Evolutionary conservation across 1,140 invertebrate genomes (phyloP).

Genomic region (Papilio polyxenes): DNA sequence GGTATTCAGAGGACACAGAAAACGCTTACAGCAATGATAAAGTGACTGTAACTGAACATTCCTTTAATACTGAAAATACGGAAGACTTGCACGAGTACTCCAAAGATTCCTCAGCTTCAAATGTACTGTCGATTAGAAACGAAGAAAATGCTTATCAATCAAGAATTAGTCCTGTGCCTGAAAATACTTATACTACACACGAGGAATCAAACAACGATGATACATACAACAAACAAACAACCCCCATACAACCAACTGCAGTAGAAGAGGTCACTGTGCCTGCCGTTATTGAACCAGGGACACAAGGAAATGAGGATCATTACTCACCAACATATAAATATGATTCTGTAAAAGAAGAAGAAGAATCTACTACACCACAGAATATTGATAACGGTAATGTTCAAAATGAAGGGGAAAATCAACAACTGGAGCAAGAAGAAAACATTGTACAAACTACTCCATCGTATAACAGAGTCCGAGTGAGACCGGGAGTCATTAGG

Average conservation of each 20-base stretch:
- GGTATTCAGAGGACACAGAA: slow-evolving; percentile 62
- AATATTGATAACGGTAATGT: slow-evolving; percentile 54
- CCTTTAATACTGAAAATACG: slow-evolving; percentile 45
- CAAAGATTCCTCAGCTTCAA: slow-evolving; percentile 53
- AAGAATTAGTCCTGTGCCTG: slow-evolving; percentile 55
- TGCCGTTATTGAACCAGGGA: slow-evolving; percentile 48
- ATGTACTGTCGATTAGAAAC: slow-evolving; percentile 47
- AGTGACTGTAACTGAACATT: slow-evolving; percentile 60
- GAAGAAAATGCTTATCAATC: slow-evolving; percentile 61
- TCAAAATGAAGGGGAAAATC: slow-evolving; percentile 47
- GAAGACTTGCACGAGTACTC: slow-evolving; percentile 45
- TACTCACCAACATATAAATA: slow-evolving; percentile 51
- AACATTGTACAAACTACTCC: slow-evolving; percentile 72
- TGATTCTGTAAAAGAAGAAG: slow-evolving; percentile 48
- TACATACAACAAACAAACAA: slow-evolving; percentile 50
- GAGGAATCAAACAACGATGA: slow-evolving; percentile 59
- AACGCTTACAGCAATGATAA: slow-evolving; percentile 73
- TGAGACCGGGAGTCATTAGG: slow-evolving; percentile 70
- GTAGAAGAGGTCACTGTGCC: slow-evolving; percentile 45
- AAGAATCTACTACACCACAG: slow-evolving; percentile 44
- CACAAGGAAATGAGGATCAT: slow-evolving; percentile 52
- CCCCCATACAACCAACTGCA: slow-evolving; percentile 49
- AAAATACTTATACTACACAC: slow-evolving; percentile 47
- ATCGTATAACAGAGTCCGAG: slow-evolving; percentile 72
- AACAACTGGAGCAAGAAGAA: slow-evolving; percentile 60